Percentiles rank a stretch among this genome's conserved stretches.
Evolutionary conservation across 2,797 vertebrate genomes (phyloP).

Genomic region (Jordanella pulchra): DNA sequence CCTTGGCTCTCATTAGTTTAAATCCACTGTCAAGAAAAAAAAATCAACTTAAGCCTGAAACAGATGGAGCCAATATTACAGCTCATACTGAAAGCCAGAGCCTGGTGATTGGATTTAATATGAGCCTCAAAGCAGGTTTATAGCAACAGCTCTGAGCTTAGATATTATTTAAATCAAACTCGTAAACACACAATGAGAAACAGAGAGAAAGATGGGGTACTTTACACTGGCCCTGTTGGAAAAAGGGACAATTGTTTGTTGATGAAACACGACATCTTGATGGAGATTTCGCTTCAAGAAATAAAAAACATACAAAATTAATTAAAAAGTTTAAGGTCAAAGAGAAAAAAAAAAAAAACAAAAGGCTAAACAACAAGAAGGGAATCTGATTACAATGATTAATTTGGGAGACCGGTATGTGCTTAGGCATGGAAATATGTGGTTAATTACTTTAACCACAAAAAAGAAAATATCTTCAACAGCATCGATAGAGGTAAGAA

Average conservation of each 20-base stretch:
- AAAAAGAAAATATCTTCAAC: slow-evolving; percentile 22
- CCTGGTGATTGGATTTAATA: slow-evolving; percentile 14
- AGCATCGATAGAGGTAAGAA: slow-evolving; percentile 38
- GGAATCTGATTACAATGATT: slow-evolving; percentile 69
- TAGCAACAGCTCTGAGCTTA: slow-evolving; percentile 9
- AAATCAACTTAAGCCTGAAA: slow-evolving; percentile 42
- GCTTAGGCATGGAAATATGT: slow-evolving; percentile 54
- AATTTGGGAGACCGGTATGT: slow-evolving; percentile 59
- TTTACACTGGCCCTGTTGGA: slow-evolving; percentile 33
- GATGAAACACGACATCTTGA: slow-evolving; percentile 58
- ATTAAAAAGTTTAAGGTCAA: slow-evolving; percentile 67
- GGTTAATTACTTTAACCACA: slow-evolving; percentile 59
- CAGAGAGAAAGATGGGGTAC: slow-evolving; percentile 15
- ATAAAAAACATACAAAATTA: slow-evolving; percentile 63
- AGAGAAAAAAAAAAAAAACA: slow-evolving; percentile 64
- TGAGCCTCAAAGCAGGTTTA: slow-evolving; percentile 13
- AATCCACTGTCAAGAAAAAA: slow-evolving; percentile 35
- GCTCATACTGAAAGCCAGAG: slow-evolving; percentile 17
- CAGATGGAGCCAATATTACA: slow-evolving; percentile 26
- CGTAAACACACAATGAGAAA: slow-evolving; percentile 7
- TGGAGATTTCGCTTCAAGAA: slow-evolving; percentile 51
- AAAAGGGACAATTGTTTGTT: slow-evolving; percentile 50
- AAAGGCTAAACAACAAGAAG: slow-evolving; percentile 49
- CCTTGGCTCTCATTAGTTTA: slow-evolving; percentile 55
- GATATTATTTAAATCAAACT: slow-evolving; percentile 20